A percentile compares a stretch with the other conserved stretches of the same genome.
phyloP scores from a whole-genome alignment of 1,140 invertebrate genomes.

The Drosophila albomicans region DNA sequence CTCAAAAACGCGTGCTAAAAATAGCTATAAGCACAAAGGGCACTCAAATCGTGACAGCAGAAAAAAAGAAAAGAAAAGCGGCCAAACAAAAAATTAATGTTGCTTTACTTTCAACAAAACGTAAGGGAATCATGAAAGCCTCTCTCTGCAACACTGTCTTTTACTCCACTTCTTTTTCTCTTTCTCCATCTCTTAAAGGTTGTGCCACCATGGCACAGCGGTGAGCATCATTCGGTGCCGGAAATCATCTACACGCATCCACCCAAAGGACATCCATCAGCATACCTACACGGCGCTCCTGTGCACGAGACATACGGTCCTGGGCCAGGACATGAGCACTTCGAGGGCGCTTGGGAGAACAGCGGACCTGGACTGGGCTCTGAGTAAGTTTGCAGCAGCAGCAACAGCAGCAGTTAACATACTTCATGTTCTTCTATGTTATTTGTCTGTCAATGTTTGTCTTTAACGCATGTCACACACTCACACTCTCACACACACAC shows the following conservation, averaged over 20 bases:
- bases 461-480: constrained; percentile 47
- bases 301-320: constrained; percentile 77
- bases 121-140: constrained; percentile 43
- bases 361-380: constrained; percentile 87
- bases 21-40: constrained; percentile 56
- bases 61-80: constrained; percentile 27
- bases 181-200: constrained; percentile 49
- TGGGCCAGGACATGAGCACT: constrained; percentile 82
- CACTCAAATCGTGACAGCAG: constrained; percentile 20
- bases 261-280: constrained; percentile 78
- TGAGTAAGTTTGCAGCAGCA: constrained; percentile 86
- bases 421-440: constrained; percentile 15
- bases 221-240: constrained; percentile 63
- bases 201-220: constrained; percentile 79
- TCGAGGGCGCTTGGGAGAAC: constrained; percentile 86
- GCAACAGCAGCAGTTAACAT: background rate
- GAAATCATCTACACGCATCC: constrained; percentile 82
- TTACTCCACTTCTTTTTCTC: background rate
- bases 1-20: constrained; percentile 53
- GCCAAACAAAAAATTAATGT: constrained; percentile 12
- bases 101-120: constrained; percentile 21
- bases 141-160: constrained; percentile 5
- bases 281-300: constrained; percentile 83
- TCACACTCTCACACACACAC: constrained; percentile 41
- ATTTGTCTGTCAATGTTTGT: constrained; percentile 59